Conservation (phyloP, 2,113 vertebrate genomes). For the Python bivittatus region DNA sequence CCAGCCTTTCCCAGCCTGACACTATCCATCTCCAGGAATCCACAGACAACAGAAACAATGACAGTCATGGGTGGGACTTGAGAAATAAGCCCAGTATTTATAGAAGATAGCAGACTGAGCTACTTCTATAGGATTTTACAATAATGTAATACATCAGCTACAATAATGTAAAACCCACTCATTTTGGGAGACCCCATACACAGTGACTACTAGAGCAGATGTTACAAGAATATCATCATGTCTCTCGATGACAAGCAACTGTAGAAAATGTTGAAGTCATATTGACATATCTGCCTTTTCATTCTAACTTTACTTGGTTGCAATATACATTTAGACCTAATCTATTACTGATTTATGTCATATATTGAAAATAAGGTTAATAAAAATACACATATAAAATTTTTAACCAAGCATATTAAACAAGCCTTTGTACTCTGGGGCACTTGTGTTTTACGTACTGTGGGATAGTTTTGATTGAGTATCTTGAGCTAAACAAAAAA, state of each 20-base stretch:
- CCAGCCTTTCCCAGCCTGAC: neutral
- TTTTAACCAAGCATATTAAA: neutral
- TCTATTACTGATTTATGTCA: neutral
- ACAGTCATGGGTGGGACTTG: neutral
- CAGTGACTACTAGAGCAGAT: neutral
- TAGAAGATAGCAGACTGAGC: neutral
- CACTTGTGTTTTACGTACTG: neutral
- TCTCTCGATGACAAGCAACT: neutral
- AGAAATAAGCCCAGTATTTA: neutral
- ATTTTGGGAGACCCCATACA: neutral
- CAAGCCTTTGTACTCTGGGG: neutral
- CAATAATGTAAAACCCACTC: neutral
- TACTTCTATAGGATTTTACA: neutral
- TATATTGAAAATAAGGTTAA: neutral
- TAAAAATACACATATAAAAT: neutral
- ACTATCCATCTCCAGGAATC: neutral
- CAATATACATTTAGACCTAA: neutral
- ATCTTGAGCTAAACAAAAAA: slow-evolving; percentile 1
- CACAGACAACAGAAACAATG: neutral
- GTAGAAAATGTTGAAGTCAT: neutral
- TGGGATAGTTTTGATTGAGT: neutral
- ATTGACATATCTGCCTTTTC: neutral
- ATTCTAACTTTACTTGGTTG: neutral
- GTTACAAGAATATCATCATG: neutral
- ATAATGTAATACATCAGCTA: neutral